Base-by-base conservation (phyloP, 1,140 invertebrate genomes). In the Arctopsyche grandis region DNA sequence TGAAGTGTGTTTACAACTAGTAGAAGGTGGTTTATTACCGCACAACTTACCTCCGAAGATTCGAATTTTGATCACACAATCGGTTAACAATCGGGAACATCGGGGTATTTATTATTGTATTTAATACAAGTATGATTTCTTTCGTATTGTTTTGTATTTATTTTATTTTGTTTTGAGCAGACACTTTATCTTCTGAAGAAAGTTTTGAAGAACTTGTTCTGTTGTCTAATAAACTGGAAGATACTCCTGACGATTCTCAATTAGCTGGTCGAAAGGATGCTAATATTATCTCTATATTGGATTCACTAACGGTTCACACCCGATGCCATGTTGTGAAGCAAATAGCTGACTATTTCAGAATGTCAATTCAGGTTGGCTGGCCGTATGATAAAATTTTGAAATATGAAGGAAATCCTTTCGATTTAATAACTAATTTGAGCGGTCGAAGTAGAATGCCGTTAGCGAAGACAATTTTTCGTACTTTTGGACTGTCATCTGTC, bases 201-300 rank as follows among this genome's bases (percentile, higher is more conserved):
- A 87, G 87, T 82, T 88, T 88, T 79, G 87, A 89, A 66, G 88
- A 89, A 81, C 74, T 88, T 69, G 87, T 88, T 10, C 84, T 88
- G 29, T 87, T 89, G 26, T 84, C 85, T 43, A 87, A 88, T 77
- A 86, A 87, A 29, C 85, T 85, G 73, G 86, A 87, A 56, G 84
- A 83, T 70, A 78, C 16, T 75, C 80, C 75, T 19, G 85, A 82
- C 73, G 84, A 69, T 77, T 43, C 84, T 5, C 86, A 87, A 21
- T 78, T 88, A 16, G 86, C 86, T 1, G 87, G 83, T 5, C 81
- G 86, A 0, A 85, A 86, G 75, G 87, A 89, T 52, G 87, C 86
- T 0, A 86, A 88, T 69, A 78, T 85, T 0, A 77, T 88, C 5
- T 84, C 86, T 1, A 85, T 86, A n/a, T 81, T 89, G 0, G 87